Base-by-base conservation (phyloP, 2,888 invertebrate species). In the Tetropium fuscum region DNA sequence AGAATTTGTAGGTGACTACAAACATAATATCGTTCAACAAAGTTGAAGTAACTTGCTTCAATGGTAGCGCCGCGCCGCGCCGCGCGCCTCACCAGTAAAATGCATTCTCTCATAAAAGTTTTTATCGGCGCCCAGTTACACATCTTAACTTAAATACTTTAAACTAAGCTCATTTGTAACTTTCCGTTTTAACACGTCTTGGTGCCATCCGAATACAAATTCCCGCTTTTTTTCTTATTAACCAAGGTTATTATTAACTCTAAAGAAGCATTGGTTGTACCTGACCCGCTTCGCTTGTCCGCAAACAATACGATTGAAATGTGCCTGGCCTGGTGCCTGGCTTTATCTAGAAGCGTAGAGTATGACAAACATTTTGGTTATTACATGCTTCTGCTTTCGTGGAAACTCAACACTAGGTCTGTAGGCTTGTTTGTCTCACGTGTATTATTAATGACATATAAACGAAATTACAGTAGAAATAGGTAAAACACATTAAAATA, bases 1-100 rank as follows among this genome's bases (percentile, higher is more conserved):
- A 58, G 67, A 64, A 45, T 63, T 59, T 41, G 51, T 55, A 58
- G 55, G 53, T 60, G 63, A 63, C 63, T 68, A 57, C 63, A 60
- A 68, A 58, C 61, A 64, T 67, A 59, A 64, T 64, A 67, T 67
- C 63, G 63, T 65, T 63, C 65, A 61, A 62, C 63, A 68, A 65
- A 68, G 59, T 68, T 61, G 41, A 63, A 64, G 63, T 64, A 64
- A 64, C 60, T 60, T 44, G 58, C 63, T 58, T 58, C 54, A 57
- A 57, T 60, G 58, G 47, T 60, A 63, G 58, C 63, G 60, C 60
- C 51, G n/a, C n/a, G n/a, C n/a, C n/a, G n/a, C n/a, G n/a, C n/a
- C n/a, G n/a, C n/a, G n/a, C n/a, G n/a, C 20, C 60, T 63, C 60
- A 51, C 45, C 58, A 63, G 63, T 63, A 41, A 60, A 63, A 58